Evolutionary conservation across 2,888 invertebrate species (phyloP), one percentile per base, ranked within the genome.

Genomic region (Diplazon laetatorius): DNA sequence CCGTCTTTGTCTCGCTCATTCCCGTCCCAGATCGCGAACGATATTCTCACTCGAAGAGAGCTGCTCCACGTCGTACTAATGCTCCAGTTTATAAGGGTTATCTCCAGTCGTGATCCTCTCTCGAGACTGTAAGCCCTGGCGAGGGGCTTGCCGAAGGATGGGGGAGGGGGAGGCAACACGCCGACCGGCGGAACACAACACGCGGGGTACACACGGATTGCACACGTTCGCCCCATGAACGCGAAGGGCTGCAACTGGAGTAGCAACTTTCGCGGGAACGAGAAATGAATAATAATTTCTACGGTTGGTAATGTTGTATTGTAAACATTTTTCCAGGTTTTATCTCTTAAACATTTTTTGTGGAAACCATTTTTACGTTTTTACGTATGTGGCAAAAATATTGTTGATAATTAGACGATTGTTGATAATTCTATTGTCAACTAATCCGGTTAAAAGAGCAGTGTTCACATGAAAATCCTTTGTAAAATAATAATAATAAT

Each of bases 21-120:
- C 70, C 55, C 59, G 57, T 73, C 55, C 44, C 66, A 82, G 81
- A 81, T 82, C 78, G 78, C 57, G 60, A 65, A 62, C 72, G 83
- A 81, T 83, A 83, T 73, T 74, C 80, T 35, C 66, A 62, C 66
- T 22, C 68, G 70, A 69, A 55, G 75, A 73, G 78, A 76, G 59
- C 70, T 76, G 84, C 85, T 88, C 87, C 85, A 82, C 87, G 86
- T 84, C 84, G 87, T 85, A 85, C 89, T 89, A 90, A 90, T 90
- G 88, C 89, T 89, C 89, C 87, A 88, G 89, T 89, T 90, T 89
- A 89, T 89, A 87, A 88, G 87, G 87, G 87, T 87, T 89, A 89
- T 88, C 87, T 86, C 74, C 50, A 62, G 55, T 65, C 63, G 80
- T 66, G 86, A 88, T 88, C 87, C 88, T 52, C 88, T 52, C 62